A percentile compares a stretch with the other conserved stretches of the same genome.
Evolutionary conservation across 2,888 invertebrate genomes (phyloP).

Genomic region (Fragum fragum): DNA sequence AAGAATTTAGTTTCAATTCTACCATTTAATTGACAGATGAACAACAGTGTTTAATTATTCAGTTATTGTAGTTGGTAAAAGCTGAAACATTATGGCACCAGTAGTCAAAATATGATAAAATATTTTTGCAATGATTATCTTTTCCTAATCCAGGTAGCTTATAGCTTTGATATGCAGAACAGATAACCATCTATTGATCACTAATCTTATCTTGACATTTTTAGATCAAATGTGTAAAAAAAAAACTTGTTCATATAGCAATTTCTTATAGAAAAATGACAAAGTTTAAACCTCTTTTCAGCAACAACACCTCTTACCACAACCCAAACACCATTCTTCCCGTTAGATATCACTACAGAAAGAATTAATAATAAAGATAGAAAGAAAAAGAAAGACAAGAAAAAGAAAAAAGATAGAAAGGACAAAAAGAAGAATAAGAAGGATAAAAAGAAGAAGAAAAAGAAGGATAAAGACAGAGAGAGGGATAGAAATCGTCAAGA

Average conservation of each 20-base stretch:
- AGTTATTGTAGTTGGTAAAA: too few species aligned
- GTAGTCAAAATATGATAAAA: too few species aligned
- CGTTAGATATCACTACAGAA: not conserved
- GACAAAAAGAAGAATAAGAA: slow-evolving; percentile 43
- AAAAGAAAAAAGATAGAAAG: slow-evolving; percentile 34
- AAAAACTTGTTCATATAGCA: not conserved
- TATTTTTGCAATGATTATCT: too few species aligned
- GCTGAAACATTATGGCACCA: too few species aligned
- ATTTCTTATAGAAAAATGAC: not conserved
- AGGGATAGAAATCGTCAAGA: slow-evolving; percentile 33
- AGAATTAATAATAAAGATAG: slow-evolving; percentile 15
- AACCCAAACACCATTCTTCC: slow-evolving; percentile 29
- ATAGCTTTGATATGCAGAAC: too few species aligned
- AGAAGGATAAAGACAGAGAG: slow-evolving; percentile 55
- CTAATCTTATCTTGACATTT: too few species aligned
- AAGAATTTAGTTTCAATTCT: too few species aligned
- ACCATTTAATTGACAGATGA: too few species aligned
- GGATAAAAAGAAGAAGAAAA: slow-evolving; percentile 64
- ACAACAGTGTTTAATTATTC: too few species aligned
- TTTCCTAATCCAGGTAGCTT: too few species aligned
- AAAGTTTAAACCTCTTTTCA: not conserved
- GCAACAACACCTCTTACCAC: slow-evolving; percentile 10
- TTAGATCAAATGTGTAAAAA: too few species aligned
- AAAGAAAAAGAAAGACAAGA: slow-evolving; percentile 43
- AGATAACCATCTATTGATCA: too few species aligned